Conservation (phyloP, 2,113 vertebrate species). For the Plectropomus leopardus region DNA sequence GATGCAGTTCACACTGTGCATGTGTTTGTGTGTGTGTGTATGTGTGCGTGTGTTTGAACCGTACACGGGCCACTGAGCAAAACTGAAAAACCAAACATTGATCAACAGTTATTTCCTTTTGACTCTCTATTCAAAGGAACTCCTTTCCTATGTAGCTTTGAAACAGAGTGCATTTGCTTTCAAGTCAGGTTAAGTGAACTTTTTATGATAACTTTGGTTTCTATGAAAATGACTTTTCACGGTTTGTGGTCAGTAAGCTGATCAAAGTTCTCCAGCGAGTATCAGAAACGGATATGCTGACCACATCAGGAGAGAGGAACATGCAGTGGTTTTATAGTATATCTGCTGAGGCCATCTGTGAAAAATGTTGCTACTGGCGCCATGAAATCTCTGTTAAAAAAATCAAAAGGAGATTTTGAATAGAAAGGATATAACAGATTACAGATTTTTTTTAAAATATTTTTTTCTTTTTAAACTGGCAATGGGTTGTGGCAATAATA, state of each 20-base stretch:
- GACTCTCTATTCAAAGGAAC: conserved; percentile 42
- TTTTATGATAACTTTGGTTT: conserved; percentile 69
- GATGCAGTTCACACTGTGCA: conserved; percentile 38
- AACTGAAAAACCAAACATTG: conserved; percentile 55
- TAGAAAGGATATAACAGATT: conserved; percentile 30
- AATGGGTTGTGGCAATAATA: conserved; percentile 2
- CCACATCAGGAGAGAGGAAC: conserved; percentile 65
- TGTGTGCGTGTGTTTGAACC: conserved; percentile 31
- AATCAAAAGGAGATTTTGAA: conserved; percentile 35
- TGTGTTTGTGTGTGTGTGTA: conserved; percentile 29
- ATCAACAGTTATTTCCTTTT: conserved; percentile 56
- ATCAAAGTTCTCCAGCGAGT: conserved; percentile 70
- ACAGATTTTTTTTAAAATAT: neutral
- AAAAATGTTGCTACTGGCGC: conserved; percentile 61
- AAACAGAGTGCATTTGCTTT: conserved; percentile 50
- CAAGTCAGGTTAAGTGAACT: conserved; percentile 51
- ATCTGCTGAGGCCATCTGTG: conserved; percentile 67
- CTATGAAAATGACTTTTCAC: conserved; percentile 63
- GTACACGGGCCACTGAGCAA: conserved; percentile 25
- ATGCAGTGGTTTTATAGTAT: conserved; percentile 48
- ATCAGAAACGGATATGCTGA: conserved; percentile 71
- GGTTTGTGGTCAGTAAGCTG: conserved; percentile 69
- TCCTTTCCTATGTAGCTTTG: conserved; percentile 17
- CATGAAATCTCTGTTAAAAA: conserved; percentile 50
- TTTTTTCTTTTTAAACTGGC: neutral